Evolutionary conservation across 92 coral and sea anemone species (phyloP).

Genomic region (Porites cylindrica): DNA sequence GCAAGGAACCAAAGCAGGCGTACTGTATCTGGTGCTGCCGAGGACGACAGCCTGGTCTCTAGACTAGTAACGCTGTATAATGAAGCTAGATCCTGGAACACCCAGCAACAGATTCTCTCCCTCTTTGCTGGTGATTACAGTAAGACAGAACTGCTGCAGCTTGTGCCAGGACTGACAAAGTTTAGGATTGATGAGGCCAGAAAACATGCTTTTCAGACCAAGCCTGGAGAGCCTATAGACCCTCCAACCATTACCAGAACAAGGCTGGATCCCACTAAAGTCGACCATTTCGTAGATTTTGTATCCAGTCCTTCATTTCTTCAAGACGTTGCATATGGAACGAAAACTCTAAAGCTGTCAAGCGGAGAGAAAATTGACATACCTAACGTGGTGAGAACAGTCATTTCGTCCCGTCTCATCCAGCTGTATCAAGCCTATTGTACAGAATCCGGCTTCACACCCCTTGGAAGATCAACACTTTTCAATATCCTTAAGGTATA

Average conservation of each 20-base stretch:
- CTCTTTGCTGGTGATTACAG: slow-evolving; percentile 35
- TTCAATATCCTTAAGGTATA: slow-evolving; percentile 17
- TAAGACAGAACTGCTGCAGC: slow-evolving; percentile 44
- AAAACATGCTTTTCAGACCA: neutral
- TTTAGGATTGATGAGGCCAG: slow-evolving; percentile 46
- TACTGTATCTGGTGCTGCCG: slow-evolving; percentile 2
- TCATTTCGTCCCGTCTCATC: slow-evolving; percentile 40
- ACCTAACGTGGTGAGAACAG: slow-evolving; percentile 56
- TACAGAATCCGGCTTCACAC: neutral
- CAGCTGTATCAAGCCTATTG: slow-evolving; percentile 23
- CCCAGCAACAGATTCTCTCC: slow-evolving; percentile 47
- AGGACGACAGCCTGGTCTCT: slow-evolving; percentile 36
- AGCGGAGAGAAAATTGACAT: slow-evolving; percentile 46
- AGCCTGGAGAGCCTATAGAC: slow-evolving; percentile 51
- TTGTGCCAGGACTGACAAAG: slow-evolving; percentile 59
- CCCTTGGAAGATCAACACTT: neutral
- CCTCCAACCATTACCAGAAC: slow-evolving; percentile 34
- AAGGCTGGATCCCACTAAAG: slow-evolving; percentile 46
- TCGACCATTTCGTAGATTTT: slow-evolving; percentile 51
- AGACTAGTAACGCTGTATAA: slow-evolving; percentile 46
- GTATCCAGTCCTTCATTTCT: slow-evolving; percentile 51
- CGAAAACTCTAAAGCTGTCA: slow-evolving; percentile 40
- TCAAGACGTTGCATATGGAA: slow-evolving; percentile 63
- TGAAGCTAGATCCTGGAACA: slow-evolving; percentile 47
- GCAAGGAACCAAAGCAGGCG: slow-evolving; percentile 17